Conservation (phyloP, 1,140 invertebrate species). For the Solen grandis region DNA sequence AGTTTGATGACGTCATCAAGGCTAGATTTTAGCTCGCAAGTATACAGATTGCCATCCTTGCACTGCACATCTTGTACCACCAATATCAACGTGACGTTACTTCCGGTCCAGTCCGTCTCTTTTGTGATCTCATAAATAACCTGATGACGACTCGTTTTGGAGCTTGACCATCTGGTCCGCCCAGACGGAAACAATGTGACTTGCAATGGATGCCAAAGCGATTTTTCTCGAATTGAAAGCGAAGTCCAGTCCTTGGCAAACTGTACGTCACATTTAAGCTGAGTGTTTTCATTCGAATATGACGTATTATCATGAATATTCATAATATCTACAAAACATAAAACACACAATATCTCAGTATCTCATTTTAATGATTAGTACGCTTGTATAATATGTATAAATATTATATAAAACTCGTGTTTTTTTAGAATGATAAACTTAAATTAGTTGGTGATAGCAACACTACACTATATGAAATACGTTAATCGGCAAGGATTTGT, state of each 20-base stretch:
- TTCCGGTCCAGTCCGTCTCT: not conserved
- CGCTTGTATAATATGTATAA: too few relatives aligned
- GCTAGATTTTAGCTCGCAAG: not conserved
- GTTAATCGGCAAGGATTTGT: too few relatives aligned
- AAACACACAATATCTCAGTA: too few relatives aligned
- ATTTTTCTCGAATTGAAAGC: not conserved
- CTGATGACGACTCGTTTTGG: not conserved
- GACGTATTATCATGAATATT: not conserved
- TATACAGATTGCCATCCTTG: not conserved
- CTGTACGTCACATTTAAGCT: not conserved
- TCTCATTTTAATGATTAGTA: too few relatives aligned
- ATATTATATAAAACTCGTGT: too few relatives aligned
- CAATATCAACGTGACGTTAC: not conserved
- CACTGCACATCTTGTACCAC: not conserved
- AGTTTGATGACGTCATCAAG: too few relatives aligned
- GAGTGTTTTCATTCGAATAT: not conserved
- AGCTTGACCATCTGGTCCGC: not conserved
- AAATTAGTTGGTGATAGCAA: too few relatives aligned
- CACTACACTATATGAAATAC: too few relatives aligned
- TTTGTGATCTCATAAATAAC: not conserved
- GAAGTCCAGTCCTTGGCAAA: not conserved
- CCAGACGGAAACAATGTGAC: not conserved
- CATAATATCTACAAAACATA: too few relatives aligned
- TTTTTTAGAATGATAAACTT: too few relatives aligned
- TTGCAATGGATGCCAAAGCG: not conserved